A percentile compares a stretch with the other conserved stretches of the same genome.
Evolutionary conservation across 2,888 invertebrate species (phyloP).

Genomic region (Agonopterix arenella): DNA sequence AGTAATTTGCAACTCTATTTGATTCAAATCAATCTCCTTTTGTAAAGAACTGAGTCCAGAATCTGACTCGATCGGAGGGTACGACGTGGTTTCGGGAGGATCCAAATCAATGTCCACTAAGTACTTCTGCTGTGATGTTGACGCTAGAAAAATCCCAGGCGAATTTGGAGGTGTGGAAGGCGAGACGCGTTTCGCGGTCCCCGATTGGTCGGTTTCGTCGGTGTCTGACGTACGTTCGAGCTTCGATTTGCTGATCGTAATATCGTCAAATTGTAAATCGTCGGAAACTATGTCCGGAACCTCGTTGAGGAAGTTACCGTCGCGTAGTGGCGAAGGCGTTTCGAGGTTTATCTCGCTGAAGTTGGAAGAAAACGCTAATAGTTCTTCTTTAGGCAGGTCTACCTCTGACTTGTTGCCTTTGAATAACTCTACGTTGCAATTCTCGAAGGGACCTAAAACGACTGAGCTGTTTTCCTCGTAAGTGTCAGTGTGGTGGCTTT

Average conservation of each 20-base stretch:
- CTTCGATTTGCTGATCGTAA: slow-evolving; percentile 41
- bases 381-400: slow-evolving; percentile 63
- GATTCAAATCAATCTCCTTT: slow-evolving; percentile 54
- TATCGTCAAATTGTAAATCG: slow-evolving; percentile 49
- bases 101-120: slow-evolving; percentile 53
- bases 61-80: slow-evolving; percentile 20
- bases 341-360: slow-evolving; percentile 69
- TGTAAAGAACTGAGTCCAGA: slow-evolving; percentile 25
- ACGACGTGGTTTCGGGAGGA: slow-evolving; percentile 15
- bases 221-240: slow-evolving; percentile 31
- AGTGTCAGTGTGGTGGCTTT: slow-evolving; percentile 63
- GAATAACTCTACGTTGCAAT: slow-evolving; percentile 69
- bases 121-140: slow-evolving; percentile 56
- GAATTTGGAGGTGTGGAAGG: slow-evolving; percentile 67
- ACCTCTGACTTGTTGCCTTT: slow-evolving; percentile 65
- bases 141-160: slow-evolving; percentile 55
- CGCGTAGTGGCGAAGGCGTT: slow-evolving; percentile 65
- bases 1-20: slow-evolving; percentile 65
- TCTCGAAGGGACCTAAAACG: slow-evolving; percentile 76
- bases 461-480: slow-evolving; percentile 73
- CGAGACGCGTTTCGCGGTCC: slow-evolving; percentile 52
- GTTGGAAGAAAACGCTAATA: slow-evolving; percentile 73
- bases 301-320: slow-evolving; percentile 64
- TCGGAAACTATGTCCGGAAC: slow-evolving; percentile 57
- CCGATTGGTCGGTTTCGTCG: slow-evolving; percentile 44